Conservation (phyloP, 2,797 vertebrate genomes). For the Esox lucius region DNA sequence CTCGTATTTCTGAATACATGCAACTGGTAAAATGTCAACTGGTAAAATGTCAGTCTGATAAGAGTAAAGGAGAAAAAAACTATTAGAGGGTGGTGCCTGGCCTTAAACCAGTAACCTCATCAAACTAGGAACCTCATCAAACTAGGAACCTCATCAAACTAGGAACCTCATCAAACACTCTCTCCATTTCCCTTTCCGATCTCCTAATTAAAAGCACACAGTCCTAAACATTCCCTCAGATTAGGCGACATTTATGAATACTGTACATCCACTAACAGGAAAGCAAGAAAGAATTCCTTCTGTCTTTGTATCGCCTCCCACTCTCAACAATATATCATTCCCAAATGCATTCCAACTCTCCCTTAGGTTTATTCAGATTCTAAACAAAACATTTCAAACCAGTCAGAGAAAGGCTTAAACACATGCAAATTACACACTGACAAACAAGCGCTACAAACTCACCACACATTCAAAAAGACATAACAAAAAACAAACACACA, state of each 20-base stretch:
- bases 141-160: not conserved
- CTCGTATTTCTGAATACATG: no score
- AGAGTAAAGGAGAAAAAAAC: no score
- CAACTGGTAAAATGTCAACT: no score
- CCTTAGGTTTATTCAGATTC: not conserved
- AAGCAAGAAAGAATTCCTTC: not conserved
- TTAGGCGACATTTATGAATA: no score
- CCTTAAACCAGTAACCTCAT: no score
- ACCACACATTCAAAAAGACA: not conserved
- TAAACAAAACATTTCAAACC: not conserved
- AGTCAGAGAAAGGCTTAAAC: not conserved
- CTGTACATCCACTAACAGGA: not conserved
- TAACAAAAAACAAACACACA: not conserved
- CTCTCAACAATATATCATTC: not conserved
- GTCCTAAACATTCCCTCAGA: no score
- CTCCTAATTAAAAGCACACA: slow-evolving; percentile 16
- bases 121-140: no score
- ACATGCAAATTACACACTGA: not conserved
- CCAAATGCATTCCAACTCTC: not conserved
- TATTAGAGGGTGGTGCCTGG: no score
- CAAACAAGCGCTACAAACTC: not conserved
- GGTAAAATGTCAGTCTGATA: no score
- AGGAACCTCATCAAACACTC: not conserved
- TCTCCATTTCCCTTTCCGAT: slow-evolving; percentile 5
- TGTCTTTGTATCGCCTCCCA: not conserved